These are phyloP conservation scores for Polypterus bichir DNA, from an alignment of 2,113 vertebrate genomes.

Conservation along the genomic window DNA sequence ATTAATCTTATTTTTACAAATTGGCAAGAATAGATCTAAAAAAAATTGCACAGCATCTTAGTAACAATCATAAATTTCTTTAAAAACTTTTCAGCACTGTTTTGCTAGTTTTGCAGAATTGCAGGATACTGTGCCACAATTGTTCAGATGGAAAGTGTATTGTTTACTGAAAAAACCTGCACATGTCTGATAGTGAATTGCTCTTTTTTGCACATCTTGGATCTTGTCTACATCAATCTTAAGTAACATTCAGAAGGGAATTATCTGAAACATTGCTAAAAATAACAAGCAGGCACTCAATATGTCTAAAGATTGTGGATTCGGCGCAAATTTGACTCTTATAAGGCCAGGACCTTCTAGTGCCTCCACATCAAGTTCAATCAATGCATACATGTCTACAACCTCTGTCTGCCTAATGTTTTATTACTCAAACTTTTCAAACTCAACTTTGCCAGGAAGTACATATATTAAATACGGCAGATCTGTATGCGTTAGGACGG, in stretches of 20 bases:
- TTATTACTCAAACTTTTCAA: slow-evolving; percentile 50
- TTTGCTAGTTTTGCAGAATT: slow-evolving; percentile 50
- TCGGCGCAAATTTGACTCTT: slow-evolving; percentile 27
- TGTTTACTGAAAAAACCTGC: slow-evolving; percentile 41
- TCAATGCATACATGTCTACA: slow-evolving; percentile 27
- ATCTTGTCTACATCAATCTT: slow-evolving; percentile 38
- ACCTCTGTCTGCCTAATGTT: slow-evolving; percentile 25
- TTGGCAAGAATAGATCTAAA: no score
- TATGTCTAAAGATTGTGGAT: slow-evolving; percentile 24
- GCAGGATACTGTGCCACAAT: slow-evolving; percentile 38
- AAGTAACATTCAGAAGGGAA: slow-evolving; percentile 26
- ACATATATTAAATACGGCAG: slow-evolving; percentile 72
- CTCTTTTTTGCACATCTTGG: slow-evolving; percentile 30
- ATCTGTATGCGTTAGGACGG: slow-evolving; percentile 51
- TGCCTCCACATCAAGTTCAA: slow-evolving; percentile 37
- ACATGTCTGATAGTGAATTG: slow-evolving; percentile 32
- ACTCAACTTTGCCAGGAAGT: slow-evolving; percentile 44
- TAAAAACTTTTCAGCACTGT: slow-evolving; percentile 5
- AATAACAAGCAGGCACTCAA: slow-evolving; percentile 22
- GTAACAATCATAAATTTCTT: no score
- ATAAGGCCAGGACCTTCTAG: slow-evolving; percentile 32
- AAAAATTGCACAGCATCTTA: no score
- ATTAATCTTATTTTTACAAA: no score
- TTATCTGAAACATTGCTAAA: slow-evolving; percentile 16
- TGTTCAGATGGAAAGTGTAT: slow-evolving; percentile 31